These are phyloP conservation scores for Crypturellus undulatus DNA, from an alignment of 2,113 vertebrate genomes.

Conservation along the genomic window DNA sequence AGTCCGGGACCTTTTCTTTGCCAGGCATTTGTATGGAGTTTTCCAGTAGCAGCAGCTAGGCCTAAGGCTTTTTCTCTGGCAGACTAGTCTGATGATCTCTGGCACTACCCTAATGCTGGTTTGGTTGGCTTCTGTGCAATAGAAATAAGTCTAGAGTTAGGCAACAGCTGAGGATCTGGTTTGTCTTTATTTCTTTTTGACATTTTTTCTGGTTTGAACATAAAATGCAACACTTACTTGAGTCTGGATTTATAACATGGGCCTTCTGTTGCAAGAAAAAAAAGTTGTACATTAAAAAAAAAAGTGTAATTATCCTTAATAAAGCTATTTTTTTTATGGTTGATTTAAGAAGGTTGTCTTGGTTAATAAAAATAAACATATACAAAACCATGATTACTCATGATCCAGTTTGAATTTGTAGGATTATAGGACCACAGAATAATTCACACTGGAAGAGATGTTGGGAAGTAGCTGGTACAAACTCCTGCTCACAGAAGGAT, in stretches of 20 bases:
- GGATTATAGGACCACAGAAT: not conserved
- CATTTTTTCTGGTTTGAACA: slow-evolving; percentile 23
- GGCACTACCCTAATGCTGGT: slow-evolving; percentile 40
- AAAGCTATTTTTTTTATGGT: not conserved
- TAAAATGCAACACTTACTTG: not conserved
- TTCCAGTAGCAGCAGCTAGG: slow-evolving; percentile 57
- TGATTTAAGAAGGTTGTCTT: not conserved
- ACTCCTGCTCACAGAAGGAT: not conserved
- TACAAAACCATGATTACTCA: not conserved
- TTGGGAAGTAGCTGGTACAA: not conserved
- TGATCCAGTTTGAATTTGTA: not conserved
- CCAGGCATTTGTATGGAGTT: slow-evolving; percentile 58
- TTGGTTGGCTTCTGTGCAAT: slow-evolving; percentile 57
- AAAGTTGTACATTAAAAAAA: not conserved
- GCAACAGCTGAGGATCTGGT: slow-evolving; percentile 8
- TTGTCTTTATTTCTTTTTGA: slow-evolving; percentile 44
- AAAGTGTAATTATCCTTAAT: not conserved
- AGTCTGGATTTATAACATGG: not conserved
- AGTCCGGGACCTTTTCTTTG: not conserved
- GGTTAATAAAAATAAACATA: not conserved
- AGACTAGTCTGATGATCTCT: slow-evolving; percentile 43
- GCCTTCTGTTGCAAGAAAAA: not conserved
- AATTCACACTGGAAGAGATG: not conserved
- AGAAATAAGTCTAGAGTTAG: slow-evolving; percentile 29
- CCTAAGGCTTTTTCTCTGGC: slow-evolving; percentile 50